Conservation (phyloP, 2,113 vertebrate species). For the Hypomesus transpacificus region DNA sequence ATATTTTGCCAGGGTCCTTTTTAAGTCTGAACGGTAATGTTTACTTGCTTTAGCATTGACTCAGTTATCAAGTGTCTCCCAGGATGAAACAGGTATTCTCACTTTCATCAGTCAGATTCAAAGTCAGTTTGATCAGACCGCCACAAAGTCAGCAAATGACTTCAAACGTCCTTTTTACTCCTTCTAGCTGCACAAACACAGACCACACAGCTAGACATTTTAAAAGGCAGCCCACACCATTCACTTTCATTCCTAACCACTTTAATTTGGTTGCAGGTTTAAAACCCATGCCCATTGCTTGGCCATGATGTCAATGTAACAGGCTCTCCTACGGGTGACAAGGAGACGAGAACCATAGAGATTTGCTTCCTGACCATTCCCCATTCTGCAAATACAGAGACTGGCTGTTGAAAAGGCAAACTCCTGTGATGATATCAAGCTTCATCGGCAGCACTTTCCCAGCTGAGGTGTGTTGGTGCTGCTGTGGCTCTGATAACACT, state of each 20-base stretch:
- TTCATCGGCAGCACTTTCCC: conserved; percentile 31
- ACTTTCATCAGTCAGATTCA: conserved; percentile 11
- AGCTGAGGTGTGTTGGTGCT: conserved; percentile 32
- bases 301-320: too few relatives aligned
- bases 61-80: background rate
- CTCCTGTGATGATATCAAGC: conserved; percentile 51
- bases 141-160: background rate
- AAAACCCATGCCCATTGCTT: too few relatives aligned
- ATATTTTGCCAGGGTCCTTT: too few relatives aligned
- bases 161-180: conserved; percentile 5
- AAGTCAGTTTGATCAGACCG: conserved; percentile 12
- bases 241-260: too few relatives aligned
- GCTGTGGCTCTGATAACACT: conserved; percentile 53
- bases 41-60: background rate
- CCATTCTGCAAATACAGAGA: too few relatives aligned
- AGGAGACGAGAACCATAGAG: too few relatives aligned
- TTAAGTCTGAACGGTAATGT: background rate
- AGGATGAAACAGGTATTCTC: conserved; percentile 7
- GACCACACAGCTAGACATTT: too few relatives aligned
- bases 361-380: too few relatives aligned
- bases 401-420: conserved; percentile 6
- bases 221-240: too few relatives aligned
- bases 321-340: too few relatives aligned
- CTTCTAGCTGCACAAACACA: too few relatives aligned
- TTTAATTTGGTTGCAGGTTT: too few relatives aligned